Percentiles rank a stretch among this genome's conserved stretches.
phyloP scores from a whole-genome alignment of 2,888 invertebrate genomes.

The Agrilus biguttatus region DNA sequence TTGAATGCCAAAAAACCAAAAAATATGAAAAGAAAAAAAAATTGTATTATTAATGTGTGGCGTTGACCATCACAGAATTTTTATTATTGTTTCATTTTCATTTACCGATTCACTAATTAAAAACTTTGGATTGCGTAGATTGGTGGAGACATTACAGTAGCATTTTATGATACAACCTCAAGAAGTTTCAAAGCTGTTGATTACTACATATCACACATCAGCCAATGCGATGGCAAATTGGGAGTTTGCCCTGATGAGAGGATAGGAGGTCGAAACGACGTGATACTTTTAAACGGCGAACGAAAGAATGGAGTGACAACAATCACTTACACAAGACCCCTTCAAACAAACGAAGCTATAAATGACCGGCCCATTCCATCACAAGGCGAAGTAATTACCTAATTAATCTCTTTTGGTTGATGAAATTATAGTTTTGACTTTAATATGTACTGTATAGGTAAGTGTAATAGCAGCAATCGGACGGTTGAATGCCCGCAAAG shows the following conservation, averaged over 20 bases:
- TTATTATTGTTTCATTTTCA: no score
- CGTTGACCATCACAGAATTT: no score
- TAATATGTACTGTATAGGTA: constrained; percentile 23
- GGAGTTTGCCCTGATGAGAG: constrained; percentile 79
- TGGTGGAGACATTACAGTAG: constrained; percentile 74
- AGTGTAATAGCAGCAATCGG: constrained; percentile 83
- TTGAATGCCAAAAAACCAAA: no score
- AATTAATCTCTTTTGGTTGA: neutral
- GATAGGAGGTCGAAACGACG: constrained; percentile 69
- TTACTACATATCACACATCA: constrained; percentile 67
- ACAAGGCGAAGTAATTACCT: constrained; percentile 34
- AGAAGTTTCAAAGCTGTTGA: constrained; percentile 63
- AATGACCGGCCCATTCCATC: constrained; percentile 57
- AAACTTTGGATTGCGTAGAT: constrained; percentile 18
- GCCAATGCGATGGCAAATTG: constrained; percentile 67
- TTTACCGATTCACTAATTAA: no score
- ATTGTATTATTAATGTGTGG: no score
- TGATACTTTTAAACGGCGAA: constrained; percentile 57
- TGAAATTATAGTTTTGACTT: neutral
- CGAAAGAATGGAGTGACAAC: constrained; percentile 67
- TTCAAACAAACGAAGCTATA: constrained; percentile 58
- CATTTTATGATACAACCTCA: constrained; percentile 49
- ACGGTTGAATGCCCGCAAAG: constrained; percentile 59
- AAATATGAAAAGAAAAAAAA: no score
- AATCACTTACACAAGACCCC: constrained; percentile 62